phyloP scores from a whole-genome alignment of 2,888 invertebrate genomes.

The Blera fallax region DNA sequence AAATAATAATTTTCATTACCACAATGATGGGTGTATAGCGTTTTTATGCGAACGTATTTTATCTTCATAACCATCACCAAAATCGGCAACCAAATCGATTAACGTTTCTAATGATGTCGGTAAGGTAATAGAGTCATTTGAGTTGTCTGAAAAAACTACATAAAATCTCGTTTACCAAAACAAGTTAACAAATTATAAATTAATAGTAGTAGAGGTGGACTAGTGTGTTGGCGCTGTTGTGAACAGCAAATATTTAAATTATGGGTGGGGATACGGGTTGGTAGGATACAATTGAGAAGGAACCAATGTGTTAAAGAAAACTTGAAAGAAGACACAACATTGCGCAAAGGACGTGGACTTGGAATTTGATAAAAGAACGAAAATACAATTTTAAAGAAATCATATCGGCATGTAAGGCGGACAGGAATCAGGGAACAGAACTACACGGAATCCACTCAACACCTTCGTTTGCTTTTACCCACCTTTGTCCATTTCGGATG shows the following conservation, averaged over 20 bases:
- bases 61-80: conserved; percentile 87
- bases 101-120: conserved; percentile 83
- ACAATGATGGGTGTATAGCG: conserved; percentile 81
- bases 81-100: conserved; percentile 84
- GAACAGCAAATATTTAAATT: neutral
- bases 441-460: conserved; percentile 68
- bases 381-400: neutral
- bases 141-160: conserved; percentile 82
- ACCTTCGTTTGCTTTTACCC: conserved; percentile 38
- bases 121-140: conserved; percentile 79
- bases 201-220: conserved; percentile 66
- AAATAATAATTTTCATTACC: conserved; percentile 77
- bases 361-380: neutral
- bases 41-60: conserved; percentile 83
- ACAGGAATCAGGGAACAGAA: neutral
- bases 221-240: conserved; percentile 38
- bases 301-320: neutral
- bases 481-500: conserved; percentile 75
- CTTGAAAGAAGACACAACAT: neutral
- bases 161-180: conserved; percentile 79
- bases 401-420: neutral
- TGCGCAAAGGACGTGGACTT: neutral
- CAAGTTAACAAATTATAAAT: conserved; percentile 70
- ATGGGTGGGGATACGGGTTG: too few relatives aligned
- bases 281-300: neutral